Percentiles rank a stretch among this genome's conserved stretches.
These are phyloP conservation scores for Rhombomys opimus DNA, from an alignment of 2,113 vertebrate genomes.

Conservation along the genomic window DNA sequence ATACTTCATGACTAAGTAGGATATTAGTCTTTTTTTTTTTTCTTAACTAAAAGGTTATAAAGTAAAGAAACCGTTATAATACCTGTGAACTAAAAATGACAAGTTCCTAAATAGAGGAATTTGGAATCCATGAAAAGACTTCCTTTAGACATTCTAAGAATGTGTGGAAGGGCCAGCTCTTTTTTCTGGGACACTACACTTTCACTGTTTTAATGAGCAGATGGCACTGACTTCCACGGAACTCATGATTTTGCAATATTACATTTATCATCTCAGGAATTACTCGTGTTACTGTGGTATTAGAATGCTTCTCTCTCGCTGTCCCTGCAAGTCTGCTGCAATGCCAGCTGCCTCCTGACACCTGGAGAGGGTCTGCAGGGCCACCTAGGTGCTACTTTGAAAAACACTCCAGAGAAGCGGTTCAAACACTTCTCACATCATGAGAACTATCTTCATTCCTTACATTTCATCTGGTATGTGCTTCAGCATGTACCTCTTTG, in stretches of 20 bases:
- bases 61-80: slow-evolving; percentile 7
- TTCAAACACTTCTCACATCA: slow-evolving; percentile 1
- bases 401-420: not conserved
- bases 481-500: not conserved
- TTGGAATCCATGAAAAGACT: slow-evolving; percentile 2
- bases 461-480: not conserved
- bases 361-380: not conserved
- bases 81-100: slow-evolving; percentile 23
- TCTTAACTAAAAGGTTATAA: not conserved
- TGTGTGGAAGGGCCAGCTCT: not conserved
- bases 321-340: not conserved
- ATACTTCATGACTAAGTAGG: not conserved
- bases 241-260: not conserved
- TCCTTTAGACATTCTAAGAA: not conserved
- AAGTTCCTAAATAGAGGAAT: not conserved
- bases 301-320: not conserved
- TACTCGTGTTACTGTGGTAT: not conserved
- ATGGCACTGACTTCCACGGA: not conserved
- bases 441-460: not conserved
- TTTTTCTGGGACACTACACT: not conserved
- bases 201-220: not conserved
- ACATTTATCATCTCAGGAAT: not conserved
- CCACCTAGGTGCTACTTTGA: not conserved
- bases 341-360: not conserved
- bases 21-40: not conserved